Percentiles rank a stretch among this genome's conserved stretches.
Conservation (phyloP, 2,113 vertebrate genomes). For the Pampusana beccarii region DNA sequence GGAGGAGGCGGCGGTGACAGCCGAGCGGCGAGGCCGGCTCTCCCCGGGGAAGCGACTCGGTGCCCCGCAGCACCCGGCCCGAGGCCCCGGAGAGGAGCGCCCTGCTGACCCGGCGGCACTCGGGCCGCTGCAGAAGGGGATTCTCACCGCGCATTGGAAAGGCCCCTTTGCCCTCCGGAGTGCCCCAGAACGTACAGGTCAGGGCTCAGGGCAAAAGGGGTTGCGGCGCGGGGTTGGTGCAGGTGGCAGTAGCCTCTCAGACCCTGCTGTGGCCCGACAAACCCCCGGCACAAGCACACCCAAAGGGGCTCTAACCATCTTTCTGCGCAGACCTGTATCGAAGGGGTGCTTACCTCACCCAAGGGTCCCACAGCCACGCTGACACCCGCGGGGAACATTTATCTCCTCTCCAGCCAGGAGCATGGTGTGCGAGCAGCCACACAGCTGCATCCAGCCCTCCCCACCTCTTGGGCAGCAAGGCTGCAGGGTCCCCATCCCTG, state of each 20-base stretch:
- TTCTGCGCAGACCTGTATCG: background rate
- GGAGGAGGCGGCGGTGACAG: constrained; percentile 95
- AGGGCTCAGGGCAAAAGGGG: background rate
- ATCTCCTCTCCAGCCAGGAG: background rate
- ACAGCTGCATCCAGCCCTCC: rapidly evolving
- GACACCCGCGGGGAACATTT: background rate
- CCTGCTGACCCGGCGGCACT: background rate
- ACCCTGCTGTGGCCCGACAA: background rate
- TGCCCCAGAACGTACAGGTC: no score
- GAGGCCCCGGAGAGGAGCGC: constrained; percentile 54
- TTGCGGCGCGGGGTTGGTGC: no score
- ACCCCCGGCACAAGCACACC: rapidly evolving
- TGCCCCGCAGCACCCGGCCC: constrained; percentile 76
- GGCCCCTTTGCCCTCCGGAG: background rate
- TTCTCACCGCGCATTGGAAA: background rate
- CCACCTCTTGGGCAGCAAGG: rapidly evolving
- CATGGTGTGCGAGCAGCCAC: rapidly evolving
- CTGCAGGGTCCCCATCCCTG: rapidly evolving
- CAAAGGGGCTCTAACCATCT: rapidly evolving
- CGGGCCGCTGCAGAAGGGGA: background rate
- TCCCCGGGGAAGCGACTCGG: constrained; percentile 86
- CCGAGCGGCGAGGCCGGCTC: constrained; percentile 88
- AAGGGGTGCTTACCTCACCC: rapidly evolving
- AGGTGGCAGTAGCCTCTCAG: background rate
- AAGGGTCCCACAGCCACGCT: rapidly evolving